phyloP scores from a whole-genome alignment of 1,140 invertebrate species.

The Drosophila kohkoa region DNA sequence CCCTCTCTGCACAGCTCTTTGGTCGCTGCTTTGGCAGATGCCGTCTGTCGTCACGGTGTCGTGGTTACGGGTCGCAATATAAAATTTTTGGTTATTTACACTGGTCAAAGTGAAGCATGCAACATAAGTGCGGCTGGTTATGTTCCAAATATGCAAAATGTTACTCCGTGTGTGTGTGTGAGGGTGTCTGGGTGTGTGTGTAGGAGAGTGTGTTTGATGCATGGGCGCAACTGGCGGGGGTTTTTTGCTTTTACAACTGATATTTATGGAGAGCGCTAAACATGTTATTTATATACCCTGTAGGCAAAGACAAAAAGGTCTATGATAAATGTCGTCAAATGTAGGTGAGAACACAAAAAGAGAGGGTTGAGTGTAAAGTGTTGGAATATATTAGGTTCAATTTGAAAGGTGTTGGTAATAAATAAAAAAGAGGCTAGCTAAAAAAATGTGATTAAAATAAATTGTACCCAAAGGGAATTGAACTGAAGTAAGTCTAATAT shows the following conservation, averaged over 20 bases:
- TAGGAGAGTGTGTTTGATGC: not conserved
- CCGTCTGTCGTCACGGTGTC: constrained; percentile 70
- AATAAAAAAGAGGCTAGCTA: too few species aligned
- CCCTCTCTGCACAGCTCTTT: not conserved
- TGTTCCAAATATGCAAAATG: constrained; percentile 32
- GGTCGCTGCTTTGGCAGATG: constrained; percentile 58
- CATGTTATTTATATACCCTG: too few species aligned
- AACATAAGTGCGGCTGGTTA: constrained; percentile 60
- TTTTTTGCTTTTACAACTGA: not conserved
- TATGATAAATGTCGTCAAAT: too few species aligned
- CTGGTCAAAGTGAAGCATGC: constrained; percentile 50
- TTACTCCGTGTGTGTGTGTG: not conserved
- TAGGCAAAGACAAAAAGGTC: too few species aligned
- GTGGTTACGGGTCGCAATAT: constrained; percentile 71
- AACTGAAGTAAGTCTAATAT: too few species aligned
- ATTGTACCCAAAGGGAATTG: too few species aligned
- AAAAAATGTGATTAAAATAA: too few species aligned
- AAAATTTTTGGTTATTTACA: constrained; percentile 76
- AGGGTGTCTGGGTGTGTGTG: not conserved
- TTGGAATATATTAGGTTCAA: too few species aligned
- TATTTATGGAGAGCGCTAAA: not conserved
- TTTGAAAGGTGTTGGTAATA: too few species aligned
- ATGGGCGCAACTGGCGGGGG: constrained; percentile 1
- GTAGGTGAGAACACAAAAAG: too few species aligned
- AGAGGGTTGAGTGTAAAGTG: too few species aligned